These are phyloP conservation scores for Cebus imitator DNA, from an alignment of 2,113 vertebrate genomes.

Conservation along the genomic window DNA sequence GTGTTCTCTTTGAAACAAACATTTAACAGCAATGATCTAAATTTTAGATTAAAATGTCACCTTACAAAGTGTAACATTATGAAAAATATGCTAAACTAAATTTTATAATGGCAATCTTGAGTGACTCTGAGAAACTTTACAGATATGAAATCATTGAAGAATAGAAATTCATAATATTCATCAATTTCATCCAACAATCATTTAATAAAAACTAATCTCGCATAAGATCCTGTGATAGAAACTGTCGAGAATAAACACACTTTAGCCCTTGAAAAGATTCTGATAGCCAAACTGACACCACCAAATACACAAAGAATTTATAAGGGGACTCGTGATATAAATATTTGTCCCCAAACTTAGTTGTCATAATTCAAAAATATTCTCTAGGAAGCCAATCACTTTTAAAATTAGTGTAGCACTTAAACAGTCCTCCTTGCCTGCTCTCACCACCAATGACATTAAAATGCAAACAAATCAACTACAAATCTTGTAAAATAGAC, in stretches of 20 bases:
- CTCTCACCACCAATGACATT: not conserved
- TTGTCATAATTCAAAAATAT: slow-evolving; percentile 30
- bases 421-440: not conserved
- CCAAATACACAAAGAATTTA: slow-evolving; percentile 3
- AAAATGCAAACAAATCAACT: not conserved
- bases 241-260: not conserved
- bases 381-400: not conserved
- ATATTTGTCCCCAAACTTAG: not conserved
- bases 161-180: slow-evolving; percentile 30
- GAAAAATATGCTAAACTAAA: not conserved
- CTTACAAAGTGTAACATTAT: not conserved
- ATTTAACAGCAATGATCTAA: not conserved
- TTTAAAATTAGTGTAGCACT: not conserved
- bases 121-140: not conserved
- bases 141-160: not conserved
- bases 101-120: not conserved
- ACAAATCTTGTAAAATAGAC: not conserved
- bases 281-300: not conserved
- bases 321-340: not conserved
- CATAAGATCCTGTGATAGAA: not conserved
- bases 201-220: slow-evolving; percentile 7
- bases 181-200: not conserved
- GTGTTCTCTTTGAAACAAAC: slow-evolving; percentile 50
- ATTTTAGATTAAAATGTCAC: slow-evolving; percentile 39
- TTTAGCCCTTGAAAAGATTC: not conserved